Percentiles rank a stretch among this genome's conserved stretches.
phyloP scores from a whole-genome alignment of 2,888 invertebrate genomes.

The Pterostichus madidus region DNA sequence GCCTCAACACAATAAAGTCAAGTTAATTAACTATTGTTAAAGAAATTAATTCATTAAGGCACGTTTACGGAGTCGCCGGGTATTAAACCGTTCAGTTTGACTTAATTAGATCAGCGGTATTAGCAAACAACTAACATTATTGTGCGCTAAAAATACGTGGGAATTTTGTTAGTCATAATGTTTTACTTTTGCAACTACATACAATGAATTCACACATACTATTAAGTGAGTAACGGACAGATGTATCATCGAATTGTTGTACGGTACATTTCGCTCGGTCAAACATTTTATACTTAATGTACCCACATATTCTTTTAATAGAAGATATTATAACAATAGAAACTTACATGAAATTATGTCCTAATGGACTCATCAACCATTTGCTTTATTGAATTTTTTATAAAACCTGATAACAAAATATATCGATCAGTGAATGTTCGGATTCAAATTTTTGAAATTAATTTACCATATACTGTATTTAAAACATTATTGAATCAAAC shows the following conservation, averaged over 20 bases:
- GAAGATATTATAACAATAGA: no score
- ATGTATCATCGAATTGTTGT: not conserved
- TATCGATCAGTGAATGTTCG: no score
- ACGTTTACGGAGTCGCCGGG: conserved; percentile 4
- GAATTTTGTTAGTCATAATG: not conserved
- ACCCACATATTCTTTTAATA: no score
- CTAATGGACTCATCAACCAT: no score
- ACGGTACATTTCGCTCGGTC: not conserved
- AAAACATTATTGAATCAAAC: no score
- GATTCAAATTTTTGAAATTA: no score
- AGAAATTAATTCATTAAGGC: conserved; percentile 46
- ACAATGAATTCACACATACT: not conserved
- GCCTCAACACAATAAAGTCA: not conserved
- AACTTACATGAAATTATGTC: no score
- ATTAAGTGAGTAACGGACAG: not conserved
- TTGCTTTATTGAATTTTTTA: no score
- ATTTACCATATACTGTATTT: no score
- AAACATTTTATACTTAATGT: no score
- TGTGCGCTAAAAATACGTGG: conserved; percentile 14
- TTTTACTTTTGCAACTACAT: no score
- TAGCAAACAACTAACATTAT: conserved; percentile 18
- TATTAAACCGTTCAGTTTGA: conserved; percentile 25
- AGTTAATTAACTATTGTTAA: conserved; percentile 36
- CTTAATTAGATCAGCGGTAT: conserved; percentile 2
- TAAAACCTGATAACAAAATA: no score